These are phyloP conservation scores for human DNA, from an alignment of 2,113 vertebrate species.

Conservation along the genomic window GRCh38 chr3:160430001-160430500, in stretches of 20 bases:
- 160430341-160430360: background rate
- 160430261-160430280: background rate
- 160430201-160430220: background rate
- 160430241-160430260: background rate
- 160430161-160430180: background rate
- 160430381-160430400: slow-evolving; percentile 5
- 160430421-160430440: background rate
- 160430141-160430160: background rate
- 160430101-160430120: background rate
- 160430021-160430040: background rate
- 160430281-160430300: background rate
- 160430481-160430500: background rate
- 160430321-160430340: background rate
- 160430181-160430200: background rate
- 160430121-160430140: background rate
- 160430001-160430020: too few relatives aligned
- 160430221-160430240: background rate
- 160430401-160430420: background rate
- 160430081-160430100: background rate
- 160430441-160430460: background rate
- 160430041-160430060: background rate
- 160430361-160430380: background rate
- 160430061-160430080: background rate
- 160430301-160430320: background rate
- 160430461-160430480: slow-evolving; percentile 15